Evolutionary conservation across 1,140 invertebrate genomes (phyloP).

Genomic region (Magallana ariakensis): DNA sequence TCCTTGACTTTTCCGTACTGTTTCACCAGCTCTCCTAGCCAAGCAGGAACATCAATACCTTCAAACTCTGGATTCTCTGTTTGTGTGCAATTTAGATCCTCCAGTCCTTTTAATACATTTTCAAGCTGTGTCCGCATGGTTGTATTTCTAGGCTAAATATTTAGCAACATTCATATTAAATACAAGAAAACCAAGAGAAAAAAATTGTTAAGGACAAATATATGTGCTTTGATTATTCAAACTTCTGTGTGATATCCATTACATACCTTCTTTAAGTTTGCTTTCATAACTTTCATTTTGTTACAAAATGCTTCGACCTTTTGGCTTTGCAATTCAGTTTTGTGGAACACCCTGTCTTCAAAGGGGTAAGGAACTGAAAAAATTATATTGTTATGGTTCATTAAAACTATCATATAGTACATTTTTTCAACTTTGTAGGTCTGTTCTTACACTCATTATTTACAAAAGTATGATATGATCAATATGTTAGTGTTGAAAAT

Average conservation of each 20-base stretch:
- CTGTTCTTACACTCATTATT: no score
- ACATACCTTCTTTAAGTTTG: not conserved
- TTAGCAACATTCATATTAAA: no score
- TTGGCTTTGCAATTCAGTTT: not conserved
- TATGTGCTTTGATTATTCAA: no score
- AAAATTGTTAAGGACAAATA: no score
- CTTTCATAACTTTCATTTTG: not conserved
- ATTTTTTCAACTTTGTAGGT: no score
- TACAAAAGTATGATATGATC: no score
- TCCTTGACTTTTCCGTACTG: not conserved
- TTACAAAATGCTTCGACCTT: not conserved
- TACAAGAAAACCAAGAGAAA: no score
- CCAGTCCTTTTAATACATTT: not conserved
- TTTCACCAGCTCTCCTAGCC: not conserved
- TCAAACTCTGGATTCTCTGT: not conserved
- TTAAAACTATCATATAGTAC: no score
- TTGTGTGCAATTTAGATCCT: not conserved
- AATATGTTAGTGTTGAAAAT: no score
- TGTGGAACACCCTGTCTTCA: not conserved
- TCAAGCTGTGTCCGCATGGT: not conserved
- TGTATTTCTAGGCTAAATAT: not conserved
- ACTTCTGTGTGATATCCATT: not conserved
- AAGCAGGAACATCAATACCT: not conserved
- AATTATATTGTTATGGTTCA: no score
- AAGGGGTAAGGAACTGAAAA: constrained; percentile 8